Conservation (phyloP, 2,113 vertebrate genomes). For the Myiozetetes cayanensis region DNA sequence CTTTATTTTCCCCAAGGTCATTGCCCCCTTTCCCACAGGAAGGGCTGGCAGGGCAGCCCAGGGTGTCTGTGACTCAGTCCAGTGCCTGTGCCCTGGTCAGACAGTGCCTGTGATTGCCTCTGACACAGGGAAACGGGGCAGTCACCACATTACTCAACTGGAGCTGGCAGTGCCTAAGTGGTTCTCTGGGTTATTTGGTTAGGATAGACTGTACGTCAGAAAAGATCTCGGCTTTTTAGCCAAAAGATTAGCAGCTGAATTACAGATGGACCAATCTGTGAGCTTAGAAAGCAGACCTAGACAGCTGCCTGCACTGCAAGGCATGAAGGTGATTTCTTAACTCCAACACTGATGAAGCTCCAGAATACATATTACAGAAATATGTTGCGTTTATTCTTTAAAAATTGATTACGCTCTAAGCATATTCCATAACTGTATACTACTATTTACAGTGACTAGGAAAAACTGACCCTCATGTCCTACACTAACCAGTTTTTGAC, state of each 20-base stretch:
- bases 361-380: neutral
- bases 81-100: fast-evolving
- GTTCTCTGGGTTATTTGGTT: neutral
- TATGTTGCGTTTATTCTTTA: neutral
- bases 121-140: fast-evolving
- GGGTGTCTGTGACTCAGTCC: neutral
- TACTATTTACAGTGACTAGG: neutral
- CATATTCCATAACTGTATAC: neutral
- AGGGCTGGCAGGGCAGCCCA: fast-evolving
- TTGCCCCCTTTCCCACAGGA: neutral
- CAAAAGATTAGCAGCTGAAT: neutral
- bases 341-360: neutral
- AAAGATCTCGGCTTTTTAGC: neutral
- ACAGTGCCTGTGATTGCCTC: fast-evolving
- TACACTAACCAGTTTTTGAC: neutral
- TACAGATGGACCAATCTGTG: neutral
- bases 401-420: neutral
- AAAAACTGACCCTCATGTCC: neutral
- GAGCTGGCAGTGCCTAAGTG: neutral
- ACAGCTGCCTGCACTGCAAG: neutral
- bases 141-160: neutral
- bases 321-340: neutral
- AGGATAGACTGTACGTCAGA: neutral
- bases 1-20: neutral
- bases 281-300: neutral